Percentiles rank a stretch among this genome's conserved stretches.
phyloP scores from a whole-genome alignment of 2,797 vertebrate genomes.

The Halcyon leucocephala region DNA sequence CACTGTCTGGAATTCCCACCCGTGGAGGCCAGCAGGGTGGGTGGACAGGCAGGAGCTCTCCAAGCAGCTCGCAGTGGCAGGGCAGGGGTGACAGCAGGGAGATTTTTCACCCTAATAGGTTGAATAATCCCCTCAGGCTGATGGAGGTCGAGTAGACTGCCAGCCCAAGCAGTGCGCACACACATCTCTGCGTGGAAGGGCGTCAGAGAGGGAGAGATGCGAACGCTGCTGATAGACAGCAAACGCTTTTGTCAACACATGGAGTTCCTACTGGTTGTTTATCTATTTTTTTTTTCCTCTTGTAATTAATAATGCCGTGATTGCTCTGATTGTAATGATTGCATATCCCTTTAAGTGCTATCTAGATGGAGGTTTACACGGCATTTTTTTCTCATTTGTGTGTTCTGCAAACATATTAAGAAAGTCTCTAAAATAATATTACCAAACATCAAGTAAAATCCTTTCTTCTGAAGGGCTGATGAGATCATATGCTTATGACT shows the following conservation, averaged over 20 bases:
- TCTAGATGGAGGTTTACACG: neutral
- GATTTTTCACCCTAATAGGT: neutral
- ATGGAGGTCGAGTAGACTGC: fast-evolving
- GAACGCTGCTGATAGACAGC: neutral
- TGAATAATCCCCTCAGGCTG: neutral
- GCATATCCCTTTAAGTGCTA: conserved; percentile 15
- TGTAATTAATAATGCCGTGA: neutral
- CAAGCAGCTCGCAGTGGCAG: fast-evolving
- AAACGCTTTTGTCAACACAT: neutral
- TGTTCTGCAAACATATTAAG: conserved; percentile 30
- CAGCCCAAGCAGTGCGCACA: neutral
- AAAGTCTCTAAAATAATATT: conserved; percentile 32
- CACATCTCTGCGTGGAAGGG: fast-evolving
- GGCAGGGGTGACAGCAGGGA: neutral
- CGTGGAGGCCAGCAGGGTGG: neutral
- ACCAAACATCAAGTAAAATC: conserved; percentile 37
- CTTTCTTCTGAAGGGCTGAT: conserved; percentile 52
- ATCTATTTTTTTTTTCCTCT: neutral
- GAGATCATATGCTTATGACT: conserved; percentile 32
- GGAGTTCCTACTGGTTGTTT: neutral
- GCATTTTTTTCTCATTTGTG: conserved; percentile 25
- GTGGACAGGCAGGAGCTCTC: fast-evolving
- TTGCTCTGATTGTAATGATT: conserved; percentile 2
- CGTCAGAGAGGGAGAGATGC: neutral
- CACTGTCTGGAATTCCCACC: neutral